These are phyloP conservation scores for Ommatoiulus sabulosus DNA, from an alignment of 2,888 invertebrate species.

Conservation along the genomic window DNA sequence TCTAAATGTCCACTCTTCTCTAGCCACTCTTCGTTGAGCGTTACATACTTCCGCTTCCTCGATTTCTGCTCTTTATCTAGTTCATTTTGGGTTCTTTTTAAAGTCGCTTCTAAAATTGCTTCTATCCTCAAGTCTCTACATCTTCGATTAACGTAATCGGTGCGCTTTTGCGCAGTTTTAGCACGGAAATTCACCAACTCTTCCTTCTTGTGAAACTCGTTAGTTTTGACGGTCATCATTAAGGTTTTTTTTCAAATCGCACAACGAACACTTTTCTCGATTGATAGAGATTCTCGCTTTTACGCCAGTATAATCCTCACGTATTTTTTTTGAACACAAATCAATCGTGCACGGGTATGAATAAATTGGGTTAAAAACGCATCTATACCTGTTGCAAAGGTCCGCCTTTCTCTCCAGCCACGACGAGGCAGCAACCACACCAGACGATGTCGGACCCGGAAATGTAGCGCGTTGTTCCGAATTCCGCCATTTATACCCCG, in stretches of 20 bases:
- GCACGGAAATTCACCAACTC: neutral
- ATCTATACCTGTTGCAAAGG: conserved; percentile 29
- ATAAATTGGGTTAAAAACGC: neutral
- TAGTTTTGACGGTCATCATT: neutral
- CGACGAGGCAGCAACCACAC: neutral
- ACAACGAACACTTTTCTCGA: neutral
- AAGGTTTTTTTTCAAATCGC: neutral
- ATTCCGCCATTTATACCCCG: neutral
- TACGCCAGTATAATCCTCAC: neutral
- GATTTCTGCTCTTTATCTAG: neutral
- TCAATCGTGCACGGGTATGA: neutral
- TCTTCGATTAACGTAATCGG: conserved; percentile 9
- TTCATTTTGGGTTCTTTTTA: conserved; percentile 49
- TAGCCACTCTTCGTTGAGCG: conserved; percentile 47
- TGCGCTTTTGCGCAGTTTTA: conserved; percentile 32
- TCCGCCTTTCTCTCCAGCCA: neutral
- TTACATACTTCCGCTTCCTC: neutral
- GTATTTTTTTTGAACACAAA: neutral
- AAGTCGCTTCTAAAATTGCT: conserved; percentile 40
- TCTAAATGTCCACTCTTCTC: neutral
- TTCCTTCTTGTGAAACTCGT: conserved; percentile 2
- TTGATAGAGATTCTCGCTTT: neutral
- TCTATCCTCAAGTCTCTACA: conserved; percentile 49
- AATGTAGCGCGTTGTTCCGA: neutral
- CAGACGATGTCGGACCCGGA: neutral